Evolutionary conservation across 2,797 vertebrate species (phyloP).

Genomic region (Melopsittacus undulatus): DNA sequence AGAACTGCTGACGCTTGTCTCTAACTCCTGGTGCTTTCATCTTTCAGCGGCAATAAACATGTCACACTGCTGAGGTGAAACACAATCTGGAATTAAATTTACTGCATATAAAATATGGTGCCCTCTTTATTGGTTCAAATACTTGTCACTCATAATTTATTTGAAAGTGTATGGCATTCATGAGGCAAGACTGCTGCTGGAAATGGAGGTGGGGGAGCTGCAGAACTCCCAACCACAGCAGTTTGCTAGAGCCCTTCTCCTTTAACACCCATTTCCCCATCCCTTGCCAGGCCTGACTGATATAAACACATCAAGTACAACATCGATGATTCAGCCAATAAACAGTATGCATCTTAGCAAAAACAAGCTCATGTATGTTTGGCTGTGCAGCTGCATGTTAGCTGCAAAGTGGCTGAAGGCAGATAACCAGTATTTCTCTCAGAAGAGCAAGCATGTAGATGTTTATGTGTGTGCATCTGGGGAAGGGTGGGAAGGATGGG

Average conservation of each 20-base stretch:
- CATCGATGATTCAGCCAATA: constrained; percentile 24
- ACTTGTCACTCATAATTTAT: constrained; percentile 98
- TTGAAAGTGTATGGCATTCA: constrained; percentile 88
- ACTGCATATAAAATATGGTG: constrained; percentile 98
- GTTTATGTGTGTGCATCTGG: neutral
- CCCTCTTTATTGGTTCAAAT: constrained; percentile 98
- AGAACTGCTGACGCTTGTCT: constrained; percentile 86
- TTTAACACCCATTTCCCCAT: constrained; percentile 48
- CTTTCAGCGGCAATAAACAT: constrained; percentile 93
- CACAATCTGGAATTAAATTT: constrained; percentile 98
- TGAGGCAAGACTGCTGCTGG: constrained; percentile 66
- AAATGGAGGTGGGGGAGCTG: constrained; percentile 49
- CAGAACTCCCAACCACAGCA: constrained; percentile 22
- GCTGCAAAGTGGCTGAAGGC: neutral
- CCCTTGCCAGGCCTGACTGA: constrained; percentile 54
- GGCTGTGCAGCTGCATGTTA: neutral
- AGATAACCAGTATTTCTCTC: constrained; percentile 20
- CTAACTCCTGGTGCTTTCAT: constrained; percentile 83
- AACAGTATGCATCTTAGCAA: neutral
- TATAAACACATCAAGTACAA: constrained; percentile 58
- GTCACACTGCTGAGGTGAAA: constrained; percentile 90
- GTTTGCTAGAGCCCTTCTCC: neutral
- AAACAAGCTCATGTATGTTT: neutral
- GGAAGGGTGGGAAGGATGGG: neutral
- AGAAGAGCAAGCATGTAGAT: neutral